A percentile compares a stretch with the other conserved stretches of the same genome.
Conservation (phyloP, 2,888 invertebrate species). For the Serrognathus titanus region DNA sequence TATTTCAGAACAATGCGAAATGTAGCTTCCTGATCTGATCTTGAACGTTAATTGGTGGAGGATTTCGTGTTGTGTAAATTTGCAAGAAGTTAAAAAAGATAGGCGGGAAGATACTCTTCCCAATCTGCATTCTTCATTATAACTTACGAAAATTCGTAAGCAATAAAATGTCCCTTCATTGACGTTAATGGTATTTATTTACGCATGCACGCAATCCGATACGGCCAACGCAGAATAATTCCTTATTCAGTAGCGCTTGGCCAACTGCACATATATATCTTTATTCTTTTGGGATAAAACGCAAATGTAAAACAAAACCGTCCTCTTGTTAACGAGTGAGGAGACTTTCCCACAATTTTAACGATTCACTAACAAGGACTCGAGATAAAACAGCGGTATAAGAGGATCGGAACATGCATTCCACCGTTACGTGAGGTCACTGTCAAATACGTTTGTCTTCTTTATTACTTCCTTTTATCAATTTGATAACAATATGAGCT, state of each 20-base stretch:
- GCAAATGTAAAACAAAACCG: constrained; percentile 21
- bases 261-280: constrained; percentile 11
- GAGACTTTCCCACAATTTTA: constrained; percentile 31
- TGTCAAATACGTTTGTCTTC: constrained; percentile 29
- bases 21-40: no score
- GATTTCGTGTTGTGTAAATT: no score
- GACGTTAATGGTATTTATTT: constrained; percentile 13
- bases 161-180: not conserved
- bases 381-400: constrained; percentile 22
- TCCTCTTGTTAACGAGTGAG: constrained; percentile 22
- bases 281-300: constrained; percentile 14
- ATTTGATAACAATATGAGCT: constrained; percentile 27
- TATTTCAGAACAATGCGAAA: no score
- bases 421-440: constrained; percentile 26
- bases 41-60: no score
- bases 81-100: no score
- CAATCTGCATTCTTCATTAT: no score
- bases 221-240: constrained; percentile 7
- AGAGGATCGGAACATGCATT: constrained; percentile 20
- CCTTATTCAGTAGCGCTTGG: constrained; percentile 11
- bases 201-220: constrained; percentile 1
- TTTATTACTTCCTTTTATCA: constrained; percentile 28
- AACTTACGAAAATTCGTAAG: not conserved
- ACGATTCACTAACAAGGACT: constrained; percentile 29
- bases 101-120: no score